Evolutionary conservation across 2,888 invertebrate species (phyloP), one percentile per base, ranked within the genome.

Genomic region (Rhamnusium bicolor): DNA sequence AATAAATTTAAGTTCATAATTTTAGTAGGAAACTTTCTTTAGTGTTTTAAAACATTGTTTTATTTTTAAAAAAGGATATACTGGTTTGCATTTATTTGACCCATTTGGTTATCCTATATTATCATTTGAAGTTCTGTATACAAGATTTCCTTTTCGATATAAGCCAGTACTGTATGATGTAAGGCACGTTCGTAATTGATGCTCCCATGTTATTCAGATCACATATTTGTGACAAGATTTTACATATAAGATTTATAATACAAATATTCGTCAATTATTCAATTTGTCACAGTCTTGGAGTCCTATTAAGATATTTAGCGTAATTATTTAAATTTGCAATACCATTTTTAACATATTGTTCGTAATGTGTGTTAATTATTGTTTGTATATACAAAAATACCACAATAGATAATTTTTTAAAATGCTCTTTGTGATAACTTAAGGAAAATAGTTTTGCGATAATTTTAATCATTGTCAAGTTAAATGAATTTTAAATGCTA

Each of bases 251-350:
- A 46, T 14, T 51, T 63, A 49, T 27, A 24, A 49, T 63, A 51
- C 2, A 63, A 49, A 51, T 63, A 29, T 49, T 63, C 63, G n/a
- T 24, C 29, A 63, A 49, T 63, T 63, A 63, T 49, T 24, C 18
- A 63, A 51, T 24, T 49, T 27, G 49, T 21, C 27, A 27, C 5
- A 27, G 24, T 24, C 12, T 21, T 54, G 21, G n/a, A 40, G n/a
- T 40, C 40, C 21, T 24, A 54, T 56, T 56, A 56, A 27, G n/a
- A 16, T 14, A 27, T 27, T 56, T 56, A 56, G 54, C 54, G 54
- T 19, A n/a, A n/a, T n/a, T n/a, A 27, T 56, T 56, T 24, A 27
- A 14, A 56, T 56, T 56, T 14, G n/a, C 14, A 24, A 56, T 40
- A 14, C 14, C n/a, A 14, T 2, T 56, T 56, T 56, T 27, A 56